A percentile compares a stretch with the other conserved stretches of the same genome.
These are phyloP conservation scores for Netta rufina DNA, from an alignment of 2,797 vertebrate species.

Conservation along the genomic window DNA sequence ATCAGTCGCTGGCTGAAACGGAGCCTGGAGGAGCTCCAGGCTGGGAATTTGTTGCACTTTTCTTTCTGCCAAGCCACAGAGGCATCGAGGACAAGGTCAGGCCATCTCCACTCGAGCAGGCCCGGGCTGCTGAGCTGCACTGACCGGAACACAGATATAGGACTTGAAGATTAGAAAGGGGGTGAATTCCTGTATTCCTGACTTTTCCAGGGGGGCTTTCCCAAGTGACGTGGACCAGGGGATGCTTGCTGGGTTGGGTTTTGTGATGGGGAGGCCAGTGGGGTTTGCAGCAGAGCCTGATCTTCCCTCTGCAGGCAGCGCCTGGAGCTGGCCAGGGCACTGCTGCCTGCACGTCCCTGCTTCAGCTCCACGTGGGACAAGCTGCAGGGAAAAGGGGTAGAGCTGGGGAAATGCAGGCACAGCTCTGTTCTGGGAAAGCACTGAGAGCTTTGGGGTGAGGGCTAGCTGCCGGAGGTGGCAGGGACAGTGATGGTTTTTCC, in stretches of 20 bases:
- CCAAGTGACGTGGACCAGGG: fast-evolving
- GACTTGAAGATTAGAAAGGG: background rate
- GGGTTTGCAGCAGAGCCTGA: background rate
- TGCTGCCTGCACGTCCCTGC: background rate
- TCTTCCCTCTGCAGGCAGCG: fast-evolving
- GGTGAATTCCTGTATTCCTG: background rate
- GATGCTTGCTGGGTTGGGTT: background rate
- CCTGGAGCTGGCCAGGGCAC: background rate
- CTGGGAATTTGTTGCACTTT: background rate
- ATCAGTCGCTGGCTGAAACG: background rate
- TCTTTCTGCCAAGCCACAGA: background rate
- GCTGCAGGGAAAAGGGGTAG: fast-evolving
- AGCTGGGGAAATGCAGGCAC: background rate
- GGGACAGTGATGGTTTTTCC: background rate
- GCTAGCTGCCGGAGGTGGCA: background rate
- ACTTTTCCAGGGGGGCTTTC: background rate
- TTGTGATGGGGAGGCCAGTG: background rate
- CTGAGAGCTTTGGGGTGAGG: background rate
- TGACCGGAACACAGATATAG: fast-evolving
- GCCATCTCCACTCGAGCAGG: background rate
- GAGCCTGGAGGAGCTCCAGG: background rate
- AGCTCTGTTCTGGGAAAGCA: background rate
- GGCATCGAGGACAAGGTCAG: background rate
- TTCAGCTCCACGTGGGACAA: background rate
- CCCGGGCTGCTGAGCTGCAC: background rate